Conservation (phyloP, 2,888 invertebrate genomes). For the Eupeodes luniger region DNA sequence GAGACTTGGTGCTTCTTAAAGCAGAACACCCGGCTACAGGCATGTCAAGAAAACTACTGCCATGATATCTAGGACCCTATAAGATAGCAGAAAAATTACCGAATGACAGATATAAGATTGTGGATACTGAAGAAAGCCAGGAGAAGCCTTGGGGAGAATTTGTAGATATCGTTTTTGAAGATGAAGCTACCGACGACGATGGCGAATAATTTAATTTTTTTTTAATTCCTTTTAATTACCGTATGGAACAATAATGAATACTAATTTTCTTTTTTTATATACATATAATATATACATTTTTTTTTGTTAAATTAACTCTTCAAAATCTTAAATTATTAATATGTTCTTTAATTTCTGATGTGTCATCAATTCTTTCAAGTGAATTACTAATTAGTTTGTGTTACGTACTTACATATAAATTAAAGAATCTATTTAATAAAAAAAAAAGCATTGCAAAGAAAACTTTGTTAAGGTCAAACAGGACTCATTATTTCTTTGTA, state of each 20-base stretch:
- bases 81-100: conserved; percentile 14
- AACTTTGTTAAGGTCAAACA: no score
- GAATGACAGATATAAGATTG: conserved; percentile 31
- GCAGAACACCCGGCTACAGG: conserved; percentile 13
- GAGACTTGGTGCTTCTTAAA: not conserved
- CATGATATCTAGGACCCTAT: conserved; percentile 23
- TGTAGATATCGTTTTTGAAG: not conserved
- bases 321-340: no score
- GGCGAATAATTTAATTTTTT: not conserved
- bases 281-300: no score
- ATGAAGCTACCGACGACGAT: not conserved
- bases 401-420: no score
- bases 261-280: no score
- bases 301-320: no score
- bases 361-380: no score
- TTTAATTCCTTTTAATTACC: not conserved
- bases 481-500: no score
- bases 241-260: not conserved
- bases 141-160: conserved; percentile 13
- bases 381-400: no score
- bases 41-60: conserved; percentile 1
- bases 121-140: conserved; percentile 27
- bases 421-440: no score
- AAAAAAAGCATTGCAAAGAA: no score
- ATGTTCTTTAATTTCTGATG: no score